Evolutionary conservation across 2,888 invertebrate species (phyloP).

Genomic region (Notodonta dromedarius): DNA sequence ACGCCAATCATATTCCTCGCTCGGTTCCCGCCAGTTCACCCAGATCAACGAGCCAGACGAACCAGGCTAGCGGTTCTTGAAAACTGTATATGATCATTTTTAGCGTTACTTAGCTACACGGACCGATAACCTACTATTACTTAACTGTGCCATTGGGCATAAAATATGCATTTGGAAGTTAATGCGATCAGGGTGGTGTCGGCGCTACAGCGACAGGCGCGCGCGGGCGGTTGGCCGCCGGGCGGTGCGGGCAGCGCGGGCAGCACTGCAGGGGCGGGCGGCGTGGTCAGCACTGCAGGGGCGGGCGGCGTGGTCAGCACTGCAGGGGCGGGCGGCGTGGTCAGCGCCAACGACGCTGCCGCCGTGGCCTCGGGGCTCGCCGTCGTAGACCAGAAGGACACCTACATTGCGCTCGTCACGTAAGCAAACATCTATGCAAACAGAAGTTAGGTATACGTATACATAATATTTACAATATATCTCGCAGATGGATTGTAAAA

Average conservation of each 20-base stretch:
- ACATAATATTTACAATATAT: no score
- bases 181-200: slow-evolving; percentile 43
- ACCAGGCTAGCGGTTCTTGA: not conserved
- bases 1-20: no score
- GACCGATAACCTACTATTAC: no score
- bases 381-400: slow-evolving; percentile 86
- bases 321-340: slow-evolving; percentile 11
- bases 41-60: not conserved
- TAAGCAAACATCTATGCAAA: slow-evolving; percentile 56
- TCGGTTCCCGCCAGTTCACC: no score
- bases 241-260: slow-evolving; percentile 22
- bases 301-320: slow-evolving; percentile 18
- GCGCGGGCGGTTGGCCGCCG: slow-evolving; percentile 24
- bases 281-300: not conserved
- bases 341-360: slow-evolving; percentile 21
- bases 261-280: slow-evolving; percentile 48
- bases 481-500: no score
- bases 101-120: no score
- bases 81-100: no score
- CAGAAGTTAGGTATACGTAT: no score
- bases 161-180: not conserved
- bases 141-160: not conserved
- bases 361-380: slow-evolving; percentile 84
- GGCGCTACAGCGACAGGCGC: slow-evolving; percentile 51
- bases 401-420: slow-evolving; percentile 88